Conservation (phyloP, 2,888 invertebrate genomes). For the Balanococcus diminutus region DNA sequence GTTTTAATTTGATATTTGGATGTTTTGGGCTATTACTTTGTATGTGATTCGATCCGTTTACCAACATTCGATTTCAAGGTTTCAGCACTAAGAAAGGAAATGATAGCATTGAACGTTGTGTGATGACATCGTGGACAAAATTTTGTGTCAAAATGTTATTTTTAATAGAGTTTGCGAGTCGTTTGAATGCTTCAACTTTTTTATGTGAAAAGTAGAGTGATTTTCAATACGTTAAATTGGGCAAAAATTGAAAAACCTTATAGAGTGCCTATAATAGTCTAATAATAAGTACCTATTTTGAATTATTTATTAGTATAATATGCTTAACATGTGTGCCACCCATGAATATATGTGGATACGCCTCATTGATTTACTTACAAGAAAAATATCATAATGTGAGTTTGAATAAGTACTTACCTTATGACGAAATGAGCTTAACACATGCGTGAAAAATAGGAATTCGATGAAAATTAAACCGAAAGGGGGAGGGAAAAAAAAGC, state of each 20-base stretch:
- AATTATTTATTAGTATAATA: too few relatives aligned
- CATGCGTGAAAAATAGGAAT: too few relatives aligned
- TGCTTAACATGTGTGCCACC: too few relatives aligned
- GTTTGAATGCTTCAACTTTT: too few relatives aligned
- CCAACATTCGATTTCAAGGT: neutral
- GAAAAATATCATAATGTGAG: too few relatives aligned
- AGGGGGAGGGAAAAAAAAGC: slow-evolving; percentile 2
- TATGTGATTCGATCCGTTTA: neutral
- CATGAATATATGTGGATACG: too few relatives aligned
- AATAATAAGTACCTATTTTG: too few relatives aligned
- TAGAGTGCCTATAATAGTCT: too few relatives aligned
- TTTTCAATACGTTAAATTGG: neutral
- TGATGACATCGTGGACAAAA: neutral
- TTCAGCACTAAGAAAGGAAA: neutral
- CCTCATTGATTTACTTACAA: too few relatives aligned
- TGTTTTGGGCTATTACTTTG: neutral
- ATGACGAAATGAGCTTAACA: too few relatives aligned
- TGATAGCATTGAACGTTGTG: neutral
- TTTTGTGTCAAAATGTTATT: neutral
- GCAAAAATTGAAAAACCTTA: neutral
- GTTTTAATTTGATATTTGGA: slow-evolving; percentile 2
- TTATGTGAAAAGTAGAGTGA: neutral
- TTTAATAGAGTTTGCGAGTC: neutral
- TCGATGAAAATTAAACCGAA: too few relatives aligned
- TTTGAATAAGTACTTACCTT: too few relatives aligned